Base-by-base conservation (phyloP, 23 tunicate genomes). In the Oikopleura vanhoeffeni region DNA sequence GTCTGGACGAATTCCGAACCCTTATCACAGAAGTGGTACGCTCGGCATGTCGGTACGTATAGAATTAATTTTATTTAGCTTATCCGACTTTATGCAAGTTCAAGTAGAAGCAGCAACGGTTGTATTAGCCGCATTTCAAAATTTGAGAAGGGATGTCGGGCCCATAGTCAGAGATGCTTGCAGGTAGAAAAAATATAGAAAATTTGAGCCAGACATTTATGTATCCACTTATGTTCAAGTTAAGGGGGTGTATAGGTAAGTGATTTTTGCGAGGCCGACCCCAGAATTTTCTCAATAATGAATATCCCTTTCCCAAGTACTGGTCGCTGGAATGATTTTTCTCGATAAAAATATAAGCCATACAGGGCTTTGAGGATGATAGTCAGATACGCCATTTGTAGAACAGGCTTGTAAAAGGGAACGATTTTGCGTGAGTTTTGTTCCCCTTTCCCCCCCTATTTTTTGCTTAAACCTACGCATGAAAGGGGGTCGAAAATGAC, bases 11-110 rank as follows among this genome's bases (percentile, higher is more conserved):
- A 64, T 93, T 93, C 83, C 88, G 98, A 18, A 91, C 85, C 57
- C 87, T 93, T 40, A 90, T 93, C 39, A 89, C 88, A 57, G 98
- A 93, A 75, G 94, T 93, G 41, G 98, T 93, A 41, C 85, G 98
- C 18, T 89, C 89, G 64, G 95, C 98, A 41, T 93, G 98, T 93
- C 90, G 98, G 98, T 93, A 83, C 39, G 39, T 0, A 83, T 64
- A n/a, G n/a, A n/a, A n/a, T n/a, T n/a, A n/a, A n/a, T n/a, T n/a
- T n/a, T n/a, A n/a, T n/a, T n/a, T n/a, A 2, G 0, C 18, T 49
- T 18, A 49, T 49, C 18, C 18, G 18, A 49, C 18, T 49, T 49
- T 49, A 18, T 8, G 60, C 60, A 18, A 49, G 60, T 49, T 49
- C 60, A 49, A 49, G 18, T 18, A 49, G 60, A 8, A 49, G 18